Conservation (phyloP, 53 echinoderm and acorn worm genomes). For the Glandiceps talaboti region DNA sequence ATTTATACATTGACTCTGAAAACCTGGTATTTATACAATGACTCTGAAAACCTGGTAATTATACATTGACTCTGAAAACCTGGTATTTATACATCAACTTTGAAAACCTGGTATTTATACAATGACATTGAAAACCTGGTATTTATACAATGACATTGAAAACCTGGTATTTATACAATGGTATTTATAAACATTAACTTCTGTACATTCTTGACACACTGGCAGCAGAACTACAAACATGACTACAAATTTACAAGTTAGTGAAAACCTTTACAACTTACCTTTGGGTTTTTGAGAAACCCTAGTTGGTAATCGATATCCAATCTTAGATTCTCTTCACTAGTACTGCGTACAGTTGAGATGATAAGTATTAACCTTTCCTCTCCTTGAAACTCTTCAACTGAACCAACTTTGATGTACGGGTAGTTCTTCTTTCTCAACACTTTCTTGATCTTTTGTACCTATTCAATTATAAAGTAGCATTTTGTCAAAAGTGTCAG, state of each 20-base stretch:
- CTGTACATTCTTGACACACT: no score
- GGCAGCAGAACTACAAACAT: background rate
- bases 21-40: no score
- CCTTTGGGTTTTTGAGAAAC: conserved; percentile 91
- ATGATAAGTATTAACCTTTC: conserved; percentile 82
- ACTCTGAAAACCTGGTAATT: no score
- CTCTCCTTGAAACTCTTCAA: conserved; percentile 92
- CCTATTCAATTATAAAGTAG: conserved; percentile 25
- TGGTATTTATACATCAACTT: no score
- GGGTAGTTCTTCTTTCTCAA: conserved; percentile 41
- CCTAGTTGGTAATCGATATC: conserved; percentile 88
- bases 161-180: no score
- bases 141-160: no score
- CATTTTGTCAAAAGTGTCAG: background rate
- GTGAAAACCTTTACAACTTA: conserved; percentile 1
- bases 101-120: no score
- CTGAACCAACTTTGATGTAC: conserved; percentile 93
- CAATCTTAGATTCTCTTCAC: conserved; percentile 65
- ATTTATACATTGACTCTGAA: no score
- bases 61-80: no score
- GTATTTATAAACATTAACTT: no score
- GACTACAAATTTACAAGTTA: background rate
- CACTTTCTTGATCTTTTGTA: conserved; percentile 70
- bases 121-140: no score
- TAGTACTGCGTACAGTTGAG: conserved; percentile 94